Conservation (phyloP, 2,888 invertebrate species). For the Parelbella ahira region DNA sequence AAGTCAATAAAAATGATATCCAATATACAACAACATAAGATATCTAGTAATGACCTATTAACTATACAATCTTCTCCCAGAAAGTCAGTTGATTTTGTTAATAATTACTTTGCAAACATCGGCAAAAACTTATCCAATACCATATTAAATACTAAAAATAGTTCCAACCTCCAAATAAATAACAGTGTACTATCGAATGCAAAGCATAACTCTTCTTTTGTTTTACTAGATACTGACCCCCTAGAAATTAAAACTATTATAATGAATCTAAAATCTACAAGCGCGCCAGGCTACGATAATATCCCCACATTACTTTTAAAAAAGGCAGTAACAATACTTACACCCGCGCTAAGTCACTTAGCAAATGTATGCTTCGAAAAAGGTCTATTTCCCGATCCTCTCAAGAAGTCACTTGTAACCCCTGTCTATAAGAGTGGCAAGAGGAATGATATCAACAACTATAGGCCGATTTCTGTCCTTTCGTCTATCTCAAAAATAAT, state of each 20-base stretch:
- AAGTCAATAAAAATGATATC: not conserved
- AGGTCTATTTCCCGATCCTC: not conserved
- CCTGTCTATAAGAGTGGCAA: conserved; percentile 12
- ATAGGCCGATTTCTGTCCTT: conserved; percentile 19
- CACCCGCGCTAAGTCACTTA: conserved; percentile 6
- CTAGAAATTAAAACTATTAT: not conserved
- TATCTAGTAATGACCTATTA: not conserved
- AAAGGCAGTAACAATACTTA: not conserved
- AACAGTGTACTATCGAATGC: too few species aligned
- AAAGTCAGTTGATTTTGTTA: not conserved
- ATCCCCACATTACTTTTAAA: conserved; percentile 10
- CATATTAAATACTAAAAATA: too few species aligned
- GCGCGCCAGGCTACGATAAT: conserved; percentile 9
- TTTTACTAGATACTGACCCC: not conserved
- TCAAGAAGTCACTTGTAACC: conserved; percentile 3
- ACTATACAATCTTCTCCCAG: not conserved
- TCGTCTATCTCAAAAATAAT: conserved; percentile 9
- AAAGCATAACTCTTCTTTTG: too few species aligned
- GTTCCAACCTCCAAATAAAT: not conserved
- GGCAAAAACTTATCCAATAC: not conserved
- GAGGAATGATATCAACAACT: conserved; percentile 3
- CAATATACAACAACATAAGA: not conserved
- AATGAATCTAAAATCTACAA: not conserved
- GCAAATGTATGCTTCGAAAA: conserved; percentile 2
- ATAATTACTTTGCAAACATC: conserved; percentile 1